Evolutionary conservation across 2,888 invertebrate genomes (phyloP).

Genomic region (Tetropium fuscum): DNA sequence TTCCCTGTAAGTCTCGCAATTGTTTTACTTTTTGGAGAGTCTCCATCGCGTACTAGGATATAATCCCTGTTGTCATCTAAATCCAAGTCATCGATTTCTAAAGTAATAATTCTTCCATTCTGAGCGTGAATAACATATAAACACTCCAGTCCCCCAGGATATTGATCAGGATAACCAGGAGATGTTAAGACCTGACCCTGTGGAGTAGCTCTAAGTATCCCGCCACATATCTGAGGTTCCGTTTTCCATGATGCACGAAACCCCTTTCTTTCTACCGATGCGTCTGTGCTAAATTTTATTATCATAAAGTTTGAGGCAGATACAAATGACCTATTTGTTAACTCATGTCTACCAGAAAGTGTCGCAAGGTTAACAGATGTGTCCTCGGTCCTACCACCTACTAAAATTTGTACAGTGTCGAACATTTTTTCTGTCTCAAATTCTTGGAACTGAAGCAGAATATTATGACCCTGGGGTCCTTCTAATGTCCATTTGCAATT

Average conservation of each 20-base stretch:
- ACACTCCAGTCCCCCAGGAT: conserved; percentile 97
- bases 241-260: conserved; percentile 96
- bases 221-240: conserved; percentile 93
- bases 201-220: conserved; percentile 85
- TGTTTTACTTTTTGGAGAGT: conserved; percentile 85
- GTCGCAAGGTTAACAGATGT: conserved; percentile 92
- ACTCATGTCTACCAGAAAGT: conserved; percentile 90
- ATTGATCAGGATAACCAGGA: conserved; percentile 92
- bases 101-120: conserved; percentile 90
- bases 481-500: conserved; percentile 98
- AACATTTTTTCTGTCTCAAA: conserved; percentile 98
- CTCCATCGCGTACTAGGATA: conserved; percentile 91
- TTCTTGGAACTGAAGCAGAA: conserved; percentile 92
- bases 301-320: conserved; percentile 99
- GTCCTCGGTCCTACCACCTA: conserved; percentile 95
- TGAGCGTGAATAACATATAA: conserved; percentile 93
- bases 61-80: conserved; percentile 87
- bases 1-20: conserved; percentile 87
- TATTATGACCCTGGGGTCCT: conserved; percentile 96
- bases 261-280: conserved; percentile 92
- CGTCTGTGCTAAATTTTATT: conserved; percentile 95
- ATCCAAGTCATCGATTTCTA: conserved; percentile 91
- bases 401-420: conserved; percentile 95
- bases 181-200: conserved; percentile 91
- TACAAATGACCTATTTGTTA: conserved; percentile 86